Percentiles rank a stretch among this genome's conserved stretches.
Evolutionary conservation across 2,113 vertebrate species (phyloP).

Genomic region (Galemys pyrenaicus): DNA sequence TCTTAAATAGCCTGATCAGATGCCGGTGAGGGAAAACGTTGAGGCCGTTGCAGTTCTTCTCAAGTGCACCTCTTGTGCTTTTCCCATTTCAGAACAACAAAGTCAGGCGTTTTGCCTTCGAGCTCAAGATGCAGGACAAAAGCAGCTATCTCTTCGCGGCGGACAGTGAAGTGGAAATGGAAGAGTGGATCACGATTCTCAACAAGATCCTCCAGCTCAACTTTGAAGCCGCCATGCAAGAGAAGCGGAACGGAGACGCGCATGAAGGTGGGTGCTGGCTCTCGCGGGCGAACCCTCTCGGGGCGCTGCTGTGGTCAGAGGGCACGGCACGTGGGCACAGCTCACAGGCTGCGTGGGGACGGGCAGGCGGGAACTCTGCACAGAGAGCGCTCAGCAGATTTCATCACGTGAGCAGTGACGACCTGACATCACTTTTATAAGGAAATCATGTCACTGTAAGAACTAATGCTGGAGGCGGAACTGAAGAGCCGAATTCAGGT

Average conservation of each 20-base stretch:
- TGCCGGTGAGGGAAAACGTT: not conserved
- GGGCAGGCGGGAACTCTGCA: not conserved
- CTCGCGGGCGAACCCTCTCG: too few relatives aligned
- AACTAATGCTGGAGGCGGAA: not conserved
- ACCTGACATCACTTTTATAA: not conserved
- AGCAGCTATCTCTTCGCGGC: constrained; percentile 97
- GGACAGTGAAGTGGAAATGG: constrained; percentile 96
- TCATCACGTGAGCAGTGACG: not conserved
- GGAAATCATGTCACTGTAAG: not conserved
- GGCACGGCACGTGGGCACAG: not conserved
- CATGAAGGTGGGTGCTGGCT: constrained; percentile 90
- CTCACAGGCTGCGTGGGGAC: too few relatives aligned
- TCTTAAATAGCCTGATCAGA: not conserved
- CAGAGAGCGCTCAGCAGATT: not conserved
- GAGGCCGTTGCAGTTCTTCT: not conserved
- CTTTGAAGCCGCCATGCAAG: constrained; percentile 98
- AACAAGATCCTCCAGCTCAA: constrained; percentile 98
- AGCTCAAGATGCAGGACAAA: constrained; percentile 99
- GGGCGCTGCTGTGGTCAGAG: not conserved
- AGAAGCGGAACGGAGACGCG: constrained; percentile 96
- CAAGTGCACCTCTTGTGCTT: constrained; percentile 36
- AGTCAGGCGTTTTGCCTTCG: constrained; percentile 96
- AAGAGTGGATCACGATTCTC: constrained; percentile 96
- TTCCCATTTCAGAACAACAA: constrained; percentile 93
- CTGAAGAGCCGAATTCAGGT: not conserved